These are phyloP conservation scores for Trogon surrucura DNA, from an alignment of 2,113 vertebrate species.

Conservation along the genomic window DNA sequence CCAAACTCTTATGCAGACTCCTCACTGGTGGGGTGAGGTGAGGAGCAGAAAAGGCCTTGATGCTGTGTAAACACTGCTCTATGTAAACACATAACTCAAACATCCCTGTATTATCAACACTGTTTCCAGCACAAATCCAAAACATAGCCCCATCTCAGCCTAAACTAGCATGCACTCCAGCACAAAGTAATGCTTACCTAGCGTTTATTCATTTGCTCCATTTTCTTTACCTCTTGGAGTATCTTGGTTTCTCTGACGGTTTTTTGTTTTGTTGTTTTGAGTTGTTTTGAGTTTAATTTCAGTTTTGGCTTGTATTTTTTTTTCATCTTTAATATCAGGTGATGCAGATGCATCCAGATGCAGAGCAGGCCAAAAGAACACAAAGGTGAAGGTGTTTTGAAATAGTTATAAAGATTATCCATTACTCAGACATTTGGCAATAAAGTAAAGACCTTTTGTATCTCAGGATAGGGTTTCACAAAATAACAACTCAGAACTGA, in stretches of 20 bases:
- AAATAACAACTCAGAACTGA: background rate
- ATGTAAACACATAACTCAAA: background rate
- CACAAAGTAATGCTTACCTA: background rate
- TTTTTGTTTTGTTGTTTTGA: background rate
- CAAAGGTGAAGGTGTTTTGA: background rate
- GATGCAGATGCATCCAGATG: background rate
- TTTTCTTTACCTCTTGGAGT: background rate
- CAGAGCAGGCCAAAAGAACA: background rate
- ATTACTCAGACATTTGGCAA: background rate
- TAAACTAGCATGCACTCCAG: background rate
- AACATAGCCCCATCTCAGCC: background rate
- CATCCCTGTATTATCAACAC: background rate
- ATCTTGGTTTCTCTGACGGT: background rate
- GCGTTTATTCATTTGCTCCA: background rate
- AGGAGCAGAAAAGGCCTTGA: background rate
- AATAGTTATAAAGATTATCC: background rate
- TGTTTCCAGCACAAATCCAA: background rate
- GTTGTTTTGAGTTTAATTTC: background rate
- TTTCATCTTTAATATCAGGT: background rate
- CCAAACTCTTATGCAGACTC: background rate
- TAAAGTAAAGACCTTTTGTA: background rate
- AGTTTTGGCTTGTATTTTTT: background rate
- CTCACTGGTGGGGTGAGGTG: background rate
- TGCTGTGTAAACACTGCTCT: background rate
- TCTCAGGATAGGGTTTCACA: background rate